Evolutionary conservation across 2,113 vertebrate species (phyloP).

Genomic region (Alces alces): DNA sequence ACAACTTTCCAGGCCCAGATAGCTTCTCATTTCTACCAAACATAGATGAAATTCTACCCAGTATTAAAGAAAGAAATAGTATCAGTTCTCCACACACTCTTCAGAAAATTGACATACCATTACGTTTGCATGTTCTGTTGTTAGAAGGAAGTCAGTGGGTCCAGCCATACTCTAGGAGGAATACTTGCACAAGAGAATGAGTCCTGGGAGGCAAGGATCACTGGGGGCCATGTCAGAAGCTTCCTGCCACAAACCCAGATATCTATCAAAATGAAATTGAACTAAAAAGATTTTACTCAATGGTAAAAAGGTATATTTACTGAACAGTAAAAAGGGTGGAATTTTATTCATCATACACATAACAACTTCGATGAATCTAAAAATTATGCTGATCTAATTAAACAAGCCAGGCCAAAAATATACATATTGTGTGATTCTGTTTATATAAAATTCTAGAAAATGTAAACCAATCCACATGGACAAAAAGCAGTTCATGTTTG

Average conservation of each 20-base stretch:
- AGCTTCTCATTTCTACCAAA: neutral
- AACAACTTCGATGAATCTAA: neutral
- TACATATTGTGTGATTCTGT: neutral
- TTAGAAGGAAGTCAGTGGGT: neutral
- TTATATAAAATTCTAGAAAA: neutral
- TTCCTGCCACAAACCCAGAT: neutral
- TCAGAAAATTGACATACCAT: neutral
- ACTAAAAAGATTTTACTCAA: neutral
- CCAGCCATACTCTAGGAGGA: neutral
- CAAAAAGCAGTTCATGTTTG: neutral
- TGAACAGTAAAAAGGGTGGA: neutral
- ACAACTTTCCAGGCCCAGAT: neutral
- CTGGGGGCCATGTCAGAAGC: neutral
- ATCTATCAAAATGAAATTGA: too few species aligned
- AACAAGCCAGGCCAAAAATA: neutral
- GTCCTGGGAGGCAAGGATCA: neutral
- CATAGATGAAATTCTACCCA: neutral
- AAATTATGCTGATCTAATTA: neutral
- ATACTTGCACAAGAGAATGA: neutral
- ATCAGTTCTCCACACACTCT: neutral
- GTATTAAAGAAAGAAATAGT: neutral
- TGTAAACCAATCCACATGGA: neutral
- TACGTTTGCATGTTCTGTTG: neutral
- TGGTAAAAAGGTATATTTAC: neutral
- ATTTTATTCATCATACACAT: neutral